Evolutionary conservation across 2,888 invertebrate species (phyloP), one percentile per base, ranked within the genome.

Genomic region (Chorisops tibialis): DNA sequence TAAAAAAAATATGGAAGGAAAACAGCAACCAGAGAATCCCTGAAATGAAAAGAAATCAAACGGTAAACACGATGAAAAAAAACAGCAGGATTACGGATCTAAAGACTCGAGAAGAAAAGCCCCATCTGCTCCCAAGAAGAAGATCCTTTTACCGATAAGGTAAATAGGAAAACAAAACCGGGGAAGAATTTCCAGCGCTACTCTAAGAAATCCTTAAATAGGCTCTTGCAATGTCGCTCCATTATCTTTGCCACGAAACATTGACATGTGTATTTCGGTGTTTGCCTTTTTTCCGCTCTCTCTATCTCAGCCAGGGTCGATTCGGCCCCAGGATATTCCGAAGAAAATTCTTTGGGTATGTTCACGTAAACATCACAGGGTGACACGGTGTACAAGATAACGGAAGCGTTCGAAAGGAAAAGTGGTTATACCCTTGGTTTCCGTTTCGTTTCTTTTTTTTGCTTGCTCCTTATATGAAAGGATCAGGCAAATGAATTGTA

Each of bases 241-340:
- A 56, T 56, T 56, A 56, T 56, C 56, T 56, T 30, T 30, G 30
- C 30, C 45, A 14, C 43, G 45, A 56, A 56, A 56, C 56, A 56
- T 56, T 56, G 56, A 45, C 56, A 56, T 56, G 43, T 43, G 56
- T 56, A 56, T 43, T 56, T 24, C 11, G 59, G 61, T 64, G 61
- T 64, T 64, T 61, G 61, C 38, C 43, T 50, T 61, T 60, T 43
- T 51, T 49, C 30, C 43, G 16, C 43, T 14, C 43, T 43, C 45
- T 61, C 22, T 16, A 37, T 30, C 43, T 24, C 30, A 39, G 37
- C 43, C 21, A 30, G 37, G 47, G n/a, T 19, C 22, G 56, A 35
- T 61, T 24, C 59, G 22, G 47, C 60, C 60, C 18, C 16, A 63
- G 61, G 61, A 51, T 30, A 54, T 38, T 54, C 48, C 14, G 56